Evolutionary conservation across 2,113 vertebrate species (phyloP), one percentile per base, ranked within the genome.

Genomic region (Seriola aureovittata): DNA sequence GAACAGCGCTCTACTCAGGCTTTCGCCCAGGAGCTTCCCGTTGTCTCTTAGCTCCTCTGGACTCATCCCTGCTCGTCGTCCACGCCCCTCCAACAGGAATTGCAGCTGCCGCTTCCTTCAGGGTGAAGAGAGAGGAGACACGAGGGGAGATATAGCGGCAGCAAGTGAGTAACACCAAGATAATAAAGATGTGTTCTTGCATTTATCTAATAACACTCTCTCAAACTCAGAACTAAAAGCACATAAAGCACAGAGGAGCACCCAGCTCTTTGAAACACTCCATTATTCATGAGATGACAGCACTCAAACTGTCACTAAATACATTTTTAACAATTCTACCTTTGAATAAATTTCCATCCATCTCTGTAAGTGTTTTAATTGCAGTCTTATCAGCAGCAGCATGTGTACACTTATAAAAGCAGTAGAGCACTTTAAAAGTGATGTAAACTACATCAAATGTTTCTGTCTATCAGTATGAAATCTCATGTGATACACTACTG

Each of bases 51-150:
- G 93, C 86, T 98, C 97, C 77, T 99, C 98, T 1, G 80, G 96
- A 78, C 94, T 94, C 68, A 77, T 58, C 2, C 95, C 96, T 32
- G 95, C 85, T 62, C 97, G 96, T 85, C 96, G 97, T 9, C 97
- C 96, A 57, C 97, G 97, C 21, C 95, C 95, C 44, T 99, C 97
- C 88, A 98, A 88, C 50, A 97, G 90, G 89, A 96, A 97, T 60
- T 96, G 96, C 75, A 97, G 95, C 87, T 98, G 97, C 21, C 97
- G 97, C 91, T 96, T 98, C 89, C 98, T 99, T 64, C n/a, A 77
- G 73, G 90, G 80, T 77, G 63, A 89, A 60, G 34, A 88, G 23
- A 71, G 25, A 71, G 34, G 65, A 54, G 10, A 64, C 21, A 69
- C 54, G 38, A 38, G 50, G 3, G 23, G 34, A 55, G 29, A 73